A percentile compares a stretch with the other conserved stretches of the same genome.
Conservation (phyloP, 2,888 invertebrate genomes). For the Parthenolecanium corni region DNA sequence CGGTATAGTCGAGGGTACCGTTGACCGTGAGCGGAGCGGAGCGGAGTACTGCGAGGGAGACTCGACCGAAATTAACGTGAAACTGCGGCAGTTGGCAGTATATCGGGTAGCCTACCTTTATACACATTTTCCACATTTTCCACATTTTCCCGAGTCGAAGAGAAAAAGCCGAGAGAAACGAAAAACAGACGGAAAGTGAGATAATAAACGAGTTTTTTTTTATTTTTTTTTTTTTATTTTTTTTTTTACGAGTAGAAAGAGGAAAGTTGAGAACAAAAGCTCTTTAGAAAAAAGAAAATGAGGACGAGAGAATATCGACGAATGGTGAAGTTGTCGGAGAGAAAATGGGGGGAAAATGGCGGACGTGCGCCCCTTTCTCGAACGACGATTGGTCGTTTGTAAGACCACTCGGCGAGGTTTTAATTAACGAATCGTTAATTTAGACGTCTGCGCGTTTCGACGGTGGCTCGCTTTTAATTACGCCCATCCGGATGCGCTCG, state of each 20-base stretch:
- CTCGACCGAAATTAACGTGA: too few relatives aligned
- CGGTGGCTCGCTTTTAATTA: too few relatives aligned
- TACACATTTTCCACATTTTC: too few relatives aligned
- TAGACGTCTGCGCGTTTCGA: too few relatives aligned
- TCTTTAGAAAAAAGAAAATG: background rate
- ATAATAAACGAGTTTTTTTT: background rate
- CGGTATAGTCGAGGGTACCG: too few relatives aligned
- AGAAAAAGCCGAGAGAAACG: background rate
- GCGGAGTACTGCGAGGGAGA: too few relatives aligned
- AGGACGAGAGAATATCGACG: background rate
- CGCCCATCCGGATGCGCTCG: too few relatives aligned
- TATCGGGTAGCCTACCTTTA: too few relatives aligned
- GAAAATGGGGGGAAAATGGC: too few relatives aligned
- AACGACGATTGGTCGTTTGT: background rate
- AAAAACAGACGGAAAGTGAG: background rate
- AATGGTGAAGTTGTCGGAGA: background rate
- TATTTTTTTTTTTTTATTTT: background rate
- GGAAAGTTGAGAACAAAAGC: background rate
- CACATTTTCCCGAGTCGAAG: background rate
- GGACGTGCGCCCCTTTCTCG: too few relatives aligned
- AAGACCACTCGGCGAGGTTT: background rate
- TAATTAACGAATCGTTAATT: background rate
- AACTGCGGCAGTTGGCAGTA: too few relatives aligned
- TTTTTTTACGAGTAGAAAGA: background rate
- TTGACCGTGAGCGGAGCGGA: too few relatives aligned